Conservation (phyloP, 2,113 vertebrate species). For the Etheostoma cragini region DNA sequence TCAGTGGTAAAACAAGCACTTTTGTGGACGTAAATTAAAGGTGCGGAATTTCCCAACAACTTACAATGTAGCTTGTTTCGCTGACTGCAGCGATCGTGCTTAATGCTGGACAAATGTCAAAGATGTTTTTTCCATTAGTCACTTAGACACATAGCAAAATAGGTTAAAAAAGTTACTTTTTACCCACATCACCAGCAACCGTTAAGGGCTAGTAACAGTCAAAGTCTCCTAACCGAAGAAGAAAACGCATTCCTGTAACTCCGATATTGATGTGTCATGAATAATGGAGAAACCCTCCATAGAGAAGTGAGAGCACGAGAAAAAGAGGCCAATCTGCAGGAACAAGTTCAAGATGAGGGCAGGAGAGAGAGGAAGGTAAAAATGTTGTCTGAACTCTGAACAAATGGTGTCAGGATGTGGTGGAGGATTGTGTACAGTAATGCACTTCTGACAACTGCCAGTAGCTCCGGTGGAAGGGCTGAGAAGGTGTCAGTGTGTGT, state of each 20-base stretch:
- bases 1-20: no score
- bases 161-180: no score
- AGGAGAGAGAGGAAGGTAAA: slow-evolving; percentile 16
- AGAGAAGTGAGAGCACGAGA: slow-evolving; percentile 18
- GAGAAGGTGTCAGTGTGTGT: background rate
- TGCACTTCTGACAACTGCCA: background rate
- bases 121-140: no score
- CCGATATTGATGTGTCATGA: slow-evolving; percentile 40
- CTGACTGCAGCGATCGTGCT: no score
- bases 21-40: no score
- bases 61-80: no score
- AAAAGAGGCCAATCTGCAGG: slow-evolving; percentile 22
- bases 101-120: no score
- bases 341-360: slow-evolving; percentile 40
- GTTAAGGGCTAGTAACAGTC: background rate
- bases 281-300: slow-evolving; percentile 1
- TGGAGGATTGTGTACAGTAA: slow-evolving; percentile 15
- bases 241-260: background rate
- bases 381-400: slow-evolving; percentile 19
- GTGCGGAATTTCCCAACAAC: no score
- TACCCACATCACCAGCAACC: background rate
- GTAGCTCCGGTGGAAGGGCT: background rate
- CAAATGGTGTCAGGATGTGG: slow-evolving; percentile 23
- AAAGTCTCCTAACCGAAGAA: background rate
- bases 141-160: no score